Evolutionary conservation across 2,888 invertebrate species (phyloP), one percentile per base, ranked within the genome.

Genomic region (Exephanes ischioxanthus): DNA sequence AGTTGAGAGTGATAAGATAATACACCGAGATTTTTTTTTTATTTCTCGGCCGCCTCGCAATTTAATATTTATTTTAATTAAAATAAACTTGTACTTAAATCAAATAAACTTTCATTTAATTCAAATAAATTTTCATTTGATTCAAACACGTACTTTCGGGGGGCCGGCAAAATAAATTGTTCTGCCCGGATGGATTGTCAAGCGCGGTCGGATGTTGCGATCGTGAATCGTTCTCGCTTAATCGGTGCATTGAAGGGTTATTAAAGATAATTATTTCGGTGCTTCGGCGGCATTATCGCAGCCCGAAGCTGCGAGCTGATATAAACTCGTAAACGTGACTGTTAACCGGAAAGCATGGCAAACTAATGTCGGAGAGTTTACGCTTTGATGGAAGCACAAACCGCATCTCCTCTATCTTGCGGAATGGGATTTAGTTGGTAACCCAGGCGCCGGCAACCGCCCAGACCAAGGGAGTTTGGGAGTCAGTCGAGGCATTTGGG

Each of bases 341-440:
- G 41, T 67, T 67, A 41, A 67, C 19, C 41, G 22, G 37, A 41
- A 63, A 26, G 67, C 41, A 68, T 58, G 19, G 41, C 55, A 22
- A 68, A 55, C n/a, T 37, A 30, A 68, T 68, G 48, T 58, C 16
- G 68, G 45, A 33, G 30, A 68, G 33, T 48, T 75, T 67, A 75
- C 45, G 67, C 68, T 75, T 67, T 61, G 48, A 30, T 58, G 73
- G 55, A 67, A 53, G 11, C 78, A 63, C 22, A 41, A 80, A 68
- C 73, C 67, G 67, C 51, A 80, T 80, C 67, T 22, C 30, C 19
- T 51, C 41, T 55, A 26, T 48, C 45, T 26, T 55, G 68, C 73
- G 55, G 55, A 73, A 67, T 19, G 73, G 51, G 67, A 80, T 67
- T 68, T 37, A 30, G 67, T 80, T 68, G 68, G 55, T 72, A 63